Evolutionary conservation across 2,113 vertebrate species (phyloP), one percentile per base, ranked within the genome.

Genomic region (Polypterus bichir): DNA sequence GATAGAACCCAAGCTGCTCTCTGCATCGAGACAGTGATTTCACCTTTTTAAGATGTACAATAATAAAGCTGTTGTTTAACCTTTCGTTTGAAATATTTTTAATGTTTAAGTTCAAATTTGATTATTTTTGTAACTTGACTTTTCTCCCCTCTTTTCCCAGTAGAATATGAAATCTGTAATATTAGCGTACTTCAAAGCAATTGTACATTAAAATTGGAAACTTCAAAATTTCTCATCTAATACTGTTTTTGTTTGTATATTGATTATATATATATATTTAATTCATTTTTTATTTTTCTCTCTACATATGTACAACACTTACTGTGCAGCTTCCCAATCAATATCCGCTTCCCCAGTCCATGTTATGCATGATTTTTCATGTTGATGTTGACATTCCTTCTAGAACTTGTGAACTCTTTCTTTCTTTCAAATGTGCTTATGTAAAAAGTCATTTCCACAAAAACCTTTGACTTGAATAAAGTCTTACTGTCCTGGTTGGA

Each of bases 371-470:
- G 89, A 91, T 84, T 80, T 82, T 86, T 69, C 57, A 70, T 90
- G 86, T 92, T 83, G 84, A 89, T 90, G 86, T 91, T 87, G 84
- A 89, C 91, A 93, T 94, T 94, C 91, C 91, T 89, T 86, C 86
- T 89, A 84, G 87, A 86, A 87, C 83, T 86, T 91, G 83, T 87
- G 83, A 89, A 88, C 87, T 89, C 86, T 86, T 88, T 86, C 85
- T 88, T 2, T 1, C 27, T 27, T 27, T 64, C 61, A 6, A 83
- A 82, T 86, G 86, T 93, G 87, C 90, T 91, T 90, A 85, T 86
- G 86, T 89, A 90, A 86, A 89, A 83, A 81, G 83, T 83, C 66
- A 75, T 81, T 83, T 91, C 90, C 84, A 85, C 89, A 90, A 88
- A 80, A 82, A 86, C 86, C 88, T 89, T 86, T 91, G 88, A 92